Evolutionary conservation across 2,797 vertebrate genomes (phyloP).

Genomic region (Rhabdomys pumilio): DNA sequence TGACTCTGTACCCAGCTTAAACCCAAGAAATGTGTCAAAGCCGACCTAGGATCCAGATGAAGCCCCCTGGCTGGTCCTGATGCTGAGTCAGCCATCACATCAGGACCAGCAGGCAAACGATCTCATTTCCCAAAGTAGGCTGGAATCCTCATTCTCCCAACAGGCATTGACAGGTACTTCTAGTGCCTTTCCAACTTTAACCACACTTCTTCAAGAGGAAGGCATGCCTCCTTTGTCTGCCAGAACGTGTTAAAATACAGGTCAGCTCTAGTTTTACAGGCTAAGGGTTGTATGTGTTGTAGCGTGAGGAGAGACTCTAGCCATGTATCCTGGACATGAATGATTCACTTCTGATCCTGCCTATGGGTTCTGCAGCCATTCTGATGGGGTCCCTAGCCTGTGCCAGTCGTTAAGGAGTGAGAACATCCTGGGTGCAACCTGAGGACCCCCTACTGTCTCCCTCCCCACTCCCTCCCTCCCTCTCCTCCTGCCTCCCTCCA

Average conservation of each 20-base stretch:
- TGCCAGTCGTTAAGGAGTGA: neutral
- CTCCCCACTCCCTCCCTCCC: neutral
- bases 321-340: too few relatives aligned
- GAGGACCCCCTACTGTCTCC: neutral
- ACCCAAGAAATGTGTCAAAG: neutral
- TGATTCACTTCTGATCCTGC: neutral
- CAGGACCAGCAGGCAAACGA: neutral
- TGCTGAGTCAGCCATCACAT: fast-evolving
- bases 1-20: neutral
- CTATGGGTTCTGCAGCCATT: neutral
- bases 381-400: neutral
- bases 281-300: neutral
- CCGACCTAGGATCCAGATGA: neutral
- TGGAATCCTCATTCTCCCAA: fast-evolving
- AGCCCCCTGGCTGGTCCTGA: neutral
- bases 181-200: neutral
- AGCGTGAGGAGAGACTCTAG: neutral
- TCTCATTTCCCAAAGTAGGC: neutral
- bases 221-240: neutral
- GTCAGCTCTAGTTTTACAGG: neutral
- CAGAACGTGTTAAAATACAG: neutral
- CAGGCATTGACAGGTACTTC: fast-evolving
- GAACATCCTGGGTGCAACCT: neutral
- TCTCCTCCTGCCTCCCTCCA: too few relatives aligned
- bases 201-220: neutral